phyloP scores from a whole-genome alignment of 2,888 invertebrate species.

The Pegoplata infirma region DNA sequence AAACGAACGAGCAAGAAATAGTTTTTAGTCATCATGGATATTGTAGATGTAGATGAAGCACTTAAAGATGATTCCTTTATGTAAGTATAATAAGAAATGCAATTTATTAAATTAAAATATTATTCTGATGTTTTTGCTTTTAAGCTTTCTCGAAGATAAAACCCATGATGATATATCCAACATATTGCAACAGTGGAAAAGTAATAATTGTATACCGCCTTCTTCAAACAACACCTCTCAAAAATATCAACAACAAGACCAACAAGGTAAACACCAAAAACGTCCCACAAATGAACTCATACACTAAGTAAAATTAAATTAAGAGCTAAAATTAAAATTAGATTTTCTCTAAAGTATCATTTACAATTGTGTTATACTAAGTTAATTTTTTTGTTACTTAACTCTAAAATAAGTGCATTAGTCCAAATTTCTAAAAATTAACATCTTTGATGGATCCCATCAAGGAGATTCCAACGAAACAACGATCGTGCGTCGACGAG shows the following conservation, averaged over 20 bases:
- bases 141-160: conserved; percentile 76
- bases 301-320: too few species aligned
- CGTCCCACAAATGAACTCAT: conserved; percentile 29
- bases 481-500: too few species aligned
- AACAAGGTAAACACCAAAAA: conserved; percentile 71
- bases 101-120: conserved; percentile 32
- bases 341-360: too few species aligned
- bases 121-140: conserved; percentile 48
- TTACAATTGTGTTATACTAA: too few species aligned
- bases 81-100: conserved; percentile 70
- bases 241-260: conserved; percentile 68
- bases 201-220: conserved; percentile 69
- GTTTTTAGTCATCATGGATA: conserved; percentile 71
- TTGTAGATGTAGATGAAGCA: conserved; percentile 77
- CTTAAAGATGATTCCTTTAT: conserved; percentile 78
- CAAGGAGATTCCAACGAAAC: too few species aligned
- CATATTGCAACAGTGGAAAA: conserved; percentile 78
- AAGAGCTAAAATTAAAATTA: too few species aligned
- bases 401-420: too few species aligned
- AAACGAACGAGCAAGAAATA: conserved; percentile 15
- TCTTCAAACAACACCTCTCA: conserved; percentile 37
- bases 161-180: conserved; percentile 77
- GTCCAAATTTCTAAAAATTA: too few species aligned
- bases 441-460: too few species aligned
- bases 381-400: too few species aligned